phyloP scores from a whole-genome alignment of 2,888 invertebrate genomes.

The Bugulina stolonifera region DNA sequence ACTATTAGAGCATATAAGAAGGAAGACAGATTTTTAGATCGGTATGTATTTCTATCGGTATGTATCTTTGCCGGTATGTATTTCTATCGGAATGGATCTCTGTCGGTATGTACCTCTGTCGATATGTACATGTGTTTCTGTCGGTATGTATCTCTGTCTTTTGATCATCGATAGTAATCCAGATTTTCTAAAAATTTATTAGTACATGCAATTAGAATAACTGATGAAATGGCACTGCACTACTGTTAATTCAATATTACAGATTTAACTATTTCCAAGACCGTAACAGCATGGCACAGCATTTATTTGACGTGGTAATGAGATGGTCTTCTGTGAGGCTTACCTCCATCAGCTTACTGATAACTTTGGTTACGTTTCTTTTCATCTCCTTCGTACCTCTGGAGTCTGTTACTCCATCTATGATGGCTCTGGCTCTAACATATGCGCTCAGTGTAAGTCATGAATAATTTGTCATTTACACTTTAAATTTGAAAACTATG shows the following conservation, averaged over 20 bases:
- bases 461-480: no score
- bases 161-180: neutral
- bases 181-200: no score
- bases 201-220: no score
- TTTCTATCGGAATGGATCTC: neutral
- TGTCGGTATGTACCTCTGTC: neutral
- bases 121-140: neutral
- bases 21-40: constrained; percentile 55
- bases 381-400: neutral
- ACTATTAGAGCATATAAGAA: constrained; percentile 62
- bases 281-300: neutral
- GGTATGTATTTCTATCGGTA: constrained; percentile 40
- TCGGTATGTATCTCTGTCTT: neutral
- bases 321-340: neutral
- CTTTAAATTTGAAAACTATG: no score
- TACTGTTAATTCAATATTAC: no score
- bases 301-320: neutral
- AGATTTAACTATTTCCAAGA: neutral
- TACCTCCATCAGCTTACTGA: neutral
- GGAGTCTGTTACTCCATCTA: neutral
- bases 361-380: neutral
- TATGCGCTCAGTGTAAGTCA: neutral
- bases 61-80: neutral
- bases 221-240: no score
- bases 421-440: neutral